Evolutionary conservation across 2,797 vertebrate genomes (phyloP), one percentile per base, ranked within the genome.

Genomic region (Acridotheres tristis): DNA sequence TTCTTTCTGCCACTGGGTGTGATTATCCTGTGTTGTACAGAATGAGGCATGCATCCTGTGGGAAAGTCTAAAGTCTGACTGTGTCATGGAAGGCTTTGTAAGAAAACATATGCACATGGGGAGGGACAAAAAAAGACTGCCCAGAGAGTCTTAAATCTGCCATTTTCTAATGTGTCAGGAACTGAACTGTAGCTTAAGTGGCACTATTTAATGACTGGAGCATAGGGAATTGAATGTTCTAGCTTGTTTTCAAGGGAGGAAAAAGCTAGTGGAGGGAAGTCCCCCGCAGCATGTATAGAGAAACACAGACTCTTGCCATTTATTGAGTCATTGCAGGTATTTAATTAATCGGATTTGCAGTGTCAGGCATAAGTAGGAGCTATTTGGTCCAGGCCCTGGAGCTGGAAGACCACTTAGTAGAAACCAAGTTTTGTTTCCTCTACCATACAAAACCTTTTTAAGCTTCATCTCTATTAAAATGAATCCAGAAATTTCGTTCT

Each of bases 11-110:
- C 67, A 88, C 87, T 93, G 95, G 89, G 88, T 86, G 89, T 96
- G 93, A 94, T 96, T 94, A 96, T 93, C 85, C 82, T 95, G 89
- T 90, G 80, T 62, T 86, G 66, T 50, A 65, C 66, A 61, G 89
- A 94, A 93, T 91, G 79, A 96, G 82, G 59, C 94, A 93, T 66
- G 63, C 76, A 78, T 96, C 91, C 93, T 95, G 91, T 95, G 95
- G 94, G 93, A 97, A 96, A 96, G 59, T 89, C 85, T 88, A 55
- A 80, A 94, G 72, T 86, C 82, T 29, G 51, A 72, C 83, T 66
- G 66, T 89, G 80, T 86, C 55, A 15, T 76, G 69, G 79, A 81
- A 66, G 48, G 59, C 48, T 81, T 83, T 89, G 27, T 91, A 90
- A 93, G 86, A 90, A 94, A 94, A 82, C 50, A 75, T 59, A 74